Evolutionary conservation across 2,888 invertebrate species (phyloP), one percentile per base, ranked within the genome.

Genomic region (Sesia apiformis): DNA sequence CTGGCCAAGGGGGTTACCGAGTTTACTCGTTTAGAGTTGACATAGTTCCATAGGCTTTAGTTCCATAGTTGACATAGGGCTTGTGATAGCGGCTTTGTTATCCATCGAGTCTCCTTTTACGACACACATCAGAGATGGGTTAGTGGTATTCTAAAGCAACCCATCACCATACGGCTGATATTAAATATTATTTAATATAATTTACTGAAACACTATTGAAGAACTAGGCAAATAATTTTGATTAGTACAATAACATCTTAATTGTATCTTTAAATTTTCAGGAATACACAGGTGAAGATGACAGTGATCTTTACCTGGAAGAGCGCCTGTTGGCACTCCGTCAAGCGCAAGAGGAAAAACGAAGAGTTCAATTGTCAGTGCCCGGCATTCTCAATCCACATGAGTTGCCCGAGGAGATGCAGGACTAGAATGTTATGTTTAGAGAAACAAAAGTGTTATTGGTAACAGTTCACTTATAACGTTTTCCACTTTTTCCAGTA

Each of bases 231-330:
- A 23, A 23, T 23, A 1, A 23, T 23, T 23, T 23, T 23, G 23
- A 23, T 23, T 23, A 23, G 23, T 23, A 23, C 23, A 23, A 23
- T 23, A 23, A 23, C 23, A 23, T 23, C 23, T 2, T 55, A 78
- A 52, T 52, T 5, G 39, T 52, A 5, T 49, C 3, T 38, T 39
- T 39, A 55, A 40, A 41, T 53, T 74, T 89, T 4, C 81, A 99
- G 98, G 99, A 99, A 90, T 98, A 96, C 82, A 97, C 98, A 40
- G 99, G 99, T 51, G 98, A 98, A 82, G 99, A 99, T 79, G 98
- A 99, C 85, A 95, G 96, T 59, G 99, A 99, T 89, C 91, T 99
- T 75, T 99, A 96, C 90, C 90, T 99, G 74, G 99, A 99, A 78
- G 99, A 99, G 83, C 93, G 99, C 68, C 96, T 98, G 84, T 93